A percentile compares a stretch with the other conserved stretches of the same genome.
phyloP scores from a whole-genome alignment of 2,113 vertebrate genomes.

The Probosciger aterrimus region DNA sequence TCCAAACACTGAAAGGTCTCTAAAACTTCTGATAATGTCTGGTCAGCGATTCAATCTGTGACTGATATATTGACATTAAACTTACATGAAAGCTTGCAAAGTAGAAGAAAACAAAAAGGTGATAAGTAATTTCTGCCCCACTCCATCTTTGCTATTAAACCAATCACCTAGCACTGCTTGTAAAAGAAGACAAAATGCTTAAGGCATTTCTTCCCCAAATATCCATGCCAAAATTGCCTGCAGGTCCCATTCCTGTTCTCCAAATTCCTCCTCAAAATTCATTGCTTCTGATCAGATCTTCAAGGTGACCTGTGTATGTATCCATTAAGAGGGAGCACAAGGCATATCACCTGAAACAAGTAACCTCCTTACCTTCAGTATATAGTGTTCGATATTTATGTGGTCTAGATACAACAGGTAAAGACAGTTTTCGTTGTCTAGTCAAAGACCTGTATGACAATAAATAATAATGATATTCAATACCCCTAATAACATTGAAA shows the following conservation, averaged over 20 bases:
- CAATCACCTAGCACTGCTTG: neutral
- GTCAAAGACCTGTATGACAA: neutral
- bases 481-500: neutral
- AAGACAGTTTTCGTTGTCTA: neutral
- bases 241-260: neutral
- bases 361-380: neutral
- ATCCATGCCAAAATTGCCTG: neutral
- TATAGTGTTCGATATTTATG: neutral
- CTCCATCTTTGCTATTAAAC: neutral
- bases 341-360: neutral
- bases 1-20: neutral
- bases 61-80: neutral
- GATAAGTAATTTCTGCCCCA: neutral
- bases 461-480: neutral
- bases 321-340: neutral
- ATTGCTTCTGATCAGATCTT: neutral
- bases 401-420: neutral
- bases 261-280: neutral
- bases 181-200: neutral
- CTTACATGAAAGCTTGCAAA: neutral
- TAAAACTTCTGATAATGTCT: neutral
- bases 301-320: neutral
- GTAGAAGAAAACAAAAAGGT: neutral
- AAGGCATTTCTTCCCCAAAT: neutral
- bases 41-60: neutral